These are phyloP conservation scores for Rattus norvegicus DNA, from an alignment of 2,113 vertebrate species.

Conservation along the genomic window DNA sequence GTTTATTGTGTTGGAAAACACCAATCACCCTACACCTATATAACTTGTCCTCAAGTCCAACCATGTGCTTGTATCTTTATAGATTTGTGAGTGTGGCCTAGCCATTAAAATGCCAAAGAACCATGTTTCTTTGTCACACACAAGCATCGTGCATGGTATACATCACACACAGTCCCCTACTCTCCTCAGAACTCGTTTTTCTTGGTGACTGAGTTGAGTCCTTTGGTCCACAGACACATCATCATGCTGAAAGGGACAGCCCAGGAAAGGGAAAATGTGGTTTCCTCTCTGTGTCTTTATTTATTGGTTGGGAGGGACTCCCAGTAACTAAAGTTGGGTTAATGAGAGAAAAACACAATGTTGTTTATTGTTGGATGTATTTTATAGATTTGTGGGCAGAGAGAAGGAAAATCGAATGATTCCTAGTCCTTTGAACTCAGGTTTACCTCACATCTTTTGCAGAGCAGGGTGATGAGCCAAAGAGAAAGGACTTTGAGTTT, in stretches of 20 bases:
- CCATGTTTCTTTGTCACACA: accelerated
- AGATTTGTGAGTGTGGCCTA: background rate
- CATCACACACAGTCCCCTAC: accelerated
- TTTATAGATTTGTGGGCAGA: background rate
- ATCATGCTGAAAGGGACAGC: background rate
- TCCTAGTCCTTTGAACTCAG: background rate
- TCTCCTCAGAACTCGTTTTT: background rate
- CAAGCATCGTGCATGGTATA: background rate
- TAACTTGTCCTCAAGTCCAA: background rate
- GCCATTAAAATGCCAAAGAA: background rate
- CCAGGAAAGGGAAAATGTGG: background rate
- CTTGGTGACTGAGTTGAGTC: background rate
- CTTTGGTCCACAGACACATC: background rate
- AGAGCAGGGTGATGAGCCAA: background rate
- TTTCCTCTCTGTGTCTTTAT: background rate
- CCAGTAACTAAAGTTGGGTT: background rate
- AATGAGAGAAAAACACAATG: background rate
- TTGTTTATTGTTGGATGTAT: background rate
- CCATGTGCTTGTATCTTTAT: background rate
- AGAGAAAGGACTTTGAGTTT: background rate
- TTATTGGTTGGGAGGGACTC: background rate
- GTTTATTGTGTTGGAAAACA: background rate
- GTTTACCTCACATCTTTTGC: background rate
- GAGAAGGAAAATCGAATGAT: background rate
- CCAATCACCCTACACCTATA: background rate